These are phyloP conservation scores for Neomonachus schauinslandi DNA, from an alignment of 2,113 vertebrate genomes.

Conservation along the genomic window DNA sequence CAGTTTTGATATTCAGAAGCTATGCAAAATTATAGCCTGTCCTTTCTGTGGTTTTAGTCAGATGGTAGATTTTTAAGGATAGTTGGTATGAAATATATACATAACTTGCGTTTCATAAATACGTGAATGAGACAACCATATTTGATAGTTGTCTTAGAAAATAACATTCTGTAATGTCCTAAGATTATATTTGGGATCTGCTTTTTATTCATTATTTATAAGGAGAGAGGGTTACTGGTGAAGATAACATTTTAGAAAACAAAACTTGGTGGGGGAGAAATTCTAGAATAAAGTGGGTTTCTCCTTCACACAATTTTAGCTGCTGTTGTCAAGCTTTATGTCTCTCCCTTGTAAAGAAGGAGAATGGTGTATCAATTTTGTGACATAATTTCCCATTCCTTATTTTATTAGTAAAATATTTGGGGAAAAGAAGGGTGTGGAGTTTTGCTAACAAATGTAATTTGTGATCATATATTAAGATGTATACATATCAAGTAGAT, in stretches of 20 bases:
- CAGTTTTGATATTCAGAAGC: background rate
- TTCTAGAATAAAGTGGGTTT: background rate
- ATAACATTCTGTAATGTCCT: background rate
- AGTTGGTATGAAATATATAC: background rate
- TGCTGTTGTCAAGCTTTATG: background rate
- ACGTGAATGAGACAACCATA: background rate
- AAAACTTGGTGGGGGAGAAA: background rate
- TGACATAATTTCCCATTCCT: background rate
- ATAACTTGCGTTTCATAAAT: background rate
- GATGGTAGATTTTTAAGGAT: background rate
- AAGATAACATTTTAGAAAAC: conserved; percentile 7
- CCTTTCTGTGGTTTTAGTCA: background rate
- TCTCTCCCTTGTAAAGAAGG: background rate
- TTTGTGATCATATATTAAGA: conserved; percentile 53
- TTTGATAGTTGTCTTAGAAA: background rate
- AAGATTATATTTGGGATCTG: background rate
- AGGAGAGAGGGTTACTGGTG: background rate
- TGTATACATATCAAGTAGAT: conserved; percentile 21
- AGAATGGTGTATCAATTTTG: background rate
- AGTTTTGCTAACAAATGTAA: conserved; percentile 40
- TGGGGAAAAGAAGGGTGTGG: background rate
- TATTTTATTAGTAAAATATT: conserved; percentile 50
- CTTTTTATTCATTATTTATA: conserved; percentile 1
- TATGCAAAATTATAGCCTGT: background rate
- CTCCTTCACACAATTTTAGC: background rate